These are phyloP conservation scores for Macrosiphum euphorbiae DNA, from an alignment of 2,888 invertebrate genomes.

Conservation along the genomic window DNA sequence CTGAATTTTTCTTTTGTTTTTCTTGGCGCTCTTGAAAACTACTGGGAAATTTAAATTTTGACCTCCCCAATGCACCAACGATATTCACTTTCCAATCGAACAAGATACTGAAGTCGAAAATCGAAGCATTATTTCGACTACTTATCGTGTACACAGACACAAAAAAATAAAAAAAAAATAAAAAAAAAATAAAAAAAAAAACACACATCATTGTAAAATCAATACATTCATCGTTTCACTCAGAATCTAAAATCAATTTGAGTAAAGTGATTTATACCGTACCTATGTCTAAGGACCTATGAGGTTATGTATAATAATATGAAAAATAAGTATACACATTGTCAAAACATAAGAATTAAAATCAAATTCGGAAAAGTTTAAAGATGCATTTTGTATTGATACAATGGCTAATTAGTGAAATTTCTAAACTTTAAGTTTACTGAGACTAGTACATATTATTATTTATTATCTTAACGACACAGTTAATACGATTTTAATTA, in stretches of 20 bases:
- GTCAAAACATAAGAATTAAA: background rate
- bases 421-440: background rate
- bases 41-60: too few relatives aligned
- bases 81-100: too few relatives aligned
- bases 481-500: conserved; percentile 28
- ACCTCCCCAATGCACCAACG: too few relatives aligned
- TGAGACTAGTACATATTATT: background rate
- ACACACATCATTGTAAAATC: too few relatives aligned
- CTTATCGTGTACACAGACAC: too few relatives aligned
- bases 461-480: background rate
- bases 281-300: background rate
- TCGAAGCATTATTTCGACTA: too few relatives aligned
- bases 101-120: too few relatives aligned
- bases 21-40: too few relatives aligned
- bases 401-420: background rate
- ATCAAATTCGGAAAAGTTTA: background rate
- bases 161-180: too few relatives aligned
- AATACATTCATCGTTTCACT: too few relatives aligned
- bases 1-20: too few relatives aligned
- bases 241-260: background rate
- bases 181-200: too few relatives aligned
- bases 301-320: background rate
- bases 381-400: background rate
- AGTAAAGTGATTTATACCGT: background rate
- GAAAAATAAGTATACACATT: background rate